phyloP scores from a whole-genome alignment of 2,113 vertebrate genomes.

The Rissa tridactyla region DNA sequence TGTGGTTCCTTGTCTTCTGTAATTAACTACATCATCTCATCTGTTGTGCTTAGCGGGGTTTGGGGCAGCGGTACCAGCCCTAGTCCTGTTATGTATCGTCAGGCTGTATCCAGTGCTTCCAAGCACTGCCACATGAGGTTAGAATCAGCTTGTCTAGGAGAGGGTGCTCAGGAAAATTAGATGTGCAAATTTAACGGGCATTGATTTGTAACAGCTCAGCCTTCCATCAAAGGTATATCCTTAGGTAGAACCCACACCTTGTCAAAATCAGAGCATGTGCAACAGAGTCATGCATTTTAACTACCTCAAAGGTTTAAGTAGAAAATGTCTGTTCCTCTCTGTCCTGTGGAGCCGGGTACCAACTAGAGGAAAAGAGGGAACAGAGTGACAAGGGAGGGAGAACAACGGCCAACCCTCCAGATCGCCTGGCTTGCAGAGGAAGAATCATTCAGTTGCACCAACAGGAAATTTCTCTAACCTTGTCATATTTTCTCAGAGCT shows the following conservation, averaged over 20 bases:
- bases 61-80: not conserved
- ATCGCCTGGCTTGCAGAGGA: not conserved
- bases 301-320: not conserved
- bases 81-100: not conserved
- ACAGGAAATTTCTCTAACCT: not conserved
- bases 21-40: not conserved
- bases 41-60: not conserved
- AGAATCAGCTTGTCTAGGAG: not conserved
- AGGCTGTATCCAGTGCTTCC: not conserved
- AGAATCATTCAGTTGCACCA: not conserved
- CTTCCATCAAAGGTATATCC: not conserved
- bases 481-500: not conserved
- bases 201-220: not conserved
- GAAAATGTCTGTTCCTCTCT: not conserved
- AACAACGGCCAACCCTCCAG: not conserved
- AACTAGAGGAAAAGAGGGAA: not conserved
- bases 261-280: not conserved
- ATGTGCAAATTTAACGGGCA: not conserved
- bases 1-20: not conserved
- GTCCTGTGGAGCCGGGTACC: not conserved
- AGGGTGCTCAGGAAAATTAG: not conserved
- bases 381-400: not conserved
- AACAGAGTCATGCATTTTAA: not conserved
- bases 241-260: not conserved
- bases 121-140: not conserved